These are phyloP conservation scores for Zele albiditarsus DNA, from an alignment of 2,888 invertebrate species.

Conservation along the genomic window DNA sequence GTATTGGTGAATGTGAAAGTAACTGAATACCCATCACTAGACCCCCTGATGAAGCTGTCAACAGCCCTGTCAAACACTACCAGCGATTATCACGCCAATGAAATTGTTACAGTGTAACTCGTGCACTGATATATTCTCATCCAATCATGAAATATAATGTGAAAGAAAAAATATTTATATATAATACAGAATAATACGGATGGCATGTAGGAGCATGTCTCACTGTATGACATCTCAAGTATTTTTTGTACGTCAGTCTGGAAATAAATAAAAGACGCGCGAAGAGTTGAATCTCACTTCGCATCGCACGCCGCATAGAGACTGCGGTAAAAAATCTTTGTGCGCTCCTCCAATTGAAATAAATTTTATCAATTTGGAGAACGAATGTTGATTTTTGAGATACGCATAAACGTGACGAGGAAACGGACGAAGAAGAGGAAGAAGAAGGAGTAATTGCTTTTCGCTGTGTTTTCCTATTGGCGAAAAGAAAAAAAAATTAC, in stretches of 20 bases:
- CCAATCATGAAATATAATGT: neutral
- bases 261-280: conserved; percentile 12
- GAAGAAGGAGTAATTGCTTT: conserved; percentile 15
- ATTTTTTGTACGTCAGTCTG: neutral
- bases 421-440: conserved; percentile 10
- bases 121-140: neutral
- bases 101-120: neutral
- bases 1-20: conserved; percentile 5
- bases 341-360: neutral
- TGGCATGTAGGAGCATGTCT: neutral
- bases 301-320: neutral
- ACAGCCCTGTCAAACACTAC: neutral
- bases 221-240: neutral
- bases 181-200: neutral
- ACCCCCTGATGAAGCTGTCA: neutral
- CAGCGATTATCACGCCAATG: neutral
- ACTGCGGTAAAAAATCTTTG: neutral
- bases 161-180: neutral
- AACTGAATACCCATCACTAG: neutral
- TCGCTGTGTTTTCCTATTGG: neutral
- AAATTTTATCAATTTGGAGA: neutral
- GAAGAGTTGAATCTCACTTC: conserved; percentile 12
- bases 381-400: conserved; percentile 39
- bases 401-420: conserved; percentile 35
- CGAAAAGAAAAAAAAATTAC: conserved; percentile 12